Evolutionary conservation across 2,797 vertebrate genomes (phyloP), one percentile per base, ranked within the genome.

Genomic region (Anguilla anguilla): DNA sequence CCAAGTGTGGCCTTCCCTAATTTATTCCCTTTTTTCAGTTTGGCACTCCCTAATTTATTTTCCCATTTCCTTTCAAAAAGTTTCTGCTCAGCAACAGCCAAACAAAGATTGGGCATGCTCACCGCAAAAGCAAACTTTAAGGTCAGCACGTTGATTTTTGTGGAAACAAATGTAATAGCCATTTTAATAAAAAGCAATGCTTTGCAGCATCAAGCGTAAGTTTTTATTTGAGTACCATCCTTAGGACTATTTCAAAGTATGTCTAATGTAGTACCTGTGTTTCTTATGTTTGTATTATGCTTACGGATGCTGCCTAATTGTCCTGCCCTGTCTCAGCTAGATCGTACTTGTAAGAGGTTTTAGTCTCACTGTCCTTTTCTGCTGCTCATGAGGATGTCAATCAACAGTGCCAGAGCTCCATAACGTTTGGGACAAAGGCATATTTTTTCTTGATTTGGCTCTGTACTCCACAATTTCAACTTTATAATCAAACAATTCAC

Each of bases 1-100:
- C 89, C 59, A 13, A 2, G 77, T 86, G 88, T 91, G 89, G 90
- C 86, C 49, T n/a, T 84, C 86, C 86, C 85, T 88, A 88, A 85
- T 87, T 67, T 22, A 77, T 85, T 86, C 82, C 84, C 53, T 85
- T 86, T 79, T 49, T 51, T 39, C 39, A 2, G 77, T 86, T 87
- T 91, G 89, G 90, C 86, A 39, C 31, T 84, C 86, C 86, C 85
- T 88, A 88, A 85, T 87, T 67, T 22, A 77, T 85, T 86, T 39
- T 39, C 82, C 84, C 53, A 81, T 74, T 49, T 57, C 2, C 31
- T 11, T 53, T 51, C 69, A 17, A 13, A 64, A 53, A 77, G 3
- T 39, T 10, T 53, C 25, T 19, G 43, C 64, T 51, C 61, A 61
- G 64, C 43, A 72, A 51, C 64, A 81, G 35, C 72, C 28, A 87